Base-by-base conservation (phyloP, 1,140 invertebrate genomes). In the Archegozetes longisetosus region DNA sequence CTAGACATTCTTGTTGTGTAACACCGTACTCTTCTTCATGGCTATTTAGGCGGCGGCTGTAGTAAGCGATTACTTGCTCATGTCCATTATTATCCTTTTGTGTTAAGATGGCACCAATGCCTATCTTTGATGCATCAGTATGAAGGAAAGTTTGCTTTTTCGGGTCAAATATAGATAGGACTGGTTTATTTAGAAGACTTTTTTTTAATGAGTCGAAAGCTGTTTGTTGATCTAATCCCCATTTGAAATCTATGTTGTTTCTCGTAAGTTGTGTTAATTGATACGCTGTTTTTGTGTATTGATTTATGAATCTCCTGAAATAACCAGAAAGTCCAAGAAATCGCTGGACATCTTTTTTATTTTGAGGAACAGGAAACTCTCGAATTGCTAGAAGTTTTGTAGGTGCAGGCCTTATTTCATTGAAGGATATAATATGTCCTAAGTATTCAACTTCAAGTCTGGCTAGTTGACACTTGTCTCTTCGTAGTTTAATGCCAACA, bases 1-100 rank as follows among this genome's bases (percentile, higher is more conserved):
- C 69, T 13, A 76, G 66, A 0, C 70, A 75, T 67, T 81, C 78
- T 63, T 74, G 74, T 40, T 82, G 75, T 2, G 77, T 66, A 59
- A 78, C 72, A 22, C 68, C 66, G 64, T 79, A 80, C 12, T 74
- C 74, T 61, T 64, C 65, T 81, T 75, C 12, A 71, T 65, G 23
- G 59, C 27, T n/a, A 64, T 67, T 17, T n/a, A 79, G 59, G 0
- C 68, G 68, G 55, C 73, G 26, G 0, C 71, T 76, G 1, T 69
- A 69, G 67, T 72, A 77, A 3, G 69, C 69, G 25, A 78, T 70
- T 3, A 73, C n/a, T n/a, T n/a, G n/a, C n/a, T n/a, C n/a, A n/a
- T n/a, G n/a, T n/a, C n/a, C n/a, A 62, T 62, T 17, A 25, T 69
- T 64, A 0, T 52, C 61, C 59, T 52, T 62, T 60, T 79, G 77